Conservation (phyloP, 2,888 invertebrate genomes). For the Ichneumoninae sp. region DNA sequence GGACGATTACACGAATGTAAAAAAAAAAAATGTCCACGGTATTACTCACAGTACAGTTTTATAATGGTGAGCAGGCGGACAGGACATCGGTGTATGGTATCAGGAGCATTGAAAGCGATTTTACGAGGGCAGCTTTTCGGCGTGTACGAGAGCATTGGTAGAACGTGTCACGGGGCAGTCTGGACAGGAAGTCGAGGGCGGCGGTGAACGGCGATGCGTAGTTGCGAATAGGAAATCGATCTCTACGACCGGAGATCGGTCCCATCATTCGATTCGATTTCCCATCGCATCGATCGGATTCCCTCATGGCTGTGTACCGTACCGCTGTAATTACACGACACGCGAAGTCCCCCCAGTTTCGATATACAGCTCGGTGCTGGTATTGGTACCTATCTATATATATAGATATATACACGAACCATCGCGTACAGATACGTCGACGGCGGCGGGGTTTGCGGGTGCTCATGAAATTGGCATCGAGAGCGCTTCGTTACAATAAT, state of each 20-base stretch:
- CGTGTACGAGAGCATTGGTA: constrained; percentile 61
- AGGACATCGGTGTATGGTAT: background rate
- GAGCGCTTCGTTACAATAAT: constrained; percentile 81
- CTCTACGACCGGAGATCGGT: constrained; percentile 74
- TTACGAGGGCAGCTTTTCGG: constrained; percentile 64
- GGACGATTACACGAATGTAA: constrained; percentile 1
- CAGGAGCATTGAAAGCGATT: constrained; percentile 67
- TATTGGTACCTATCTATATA: constrained; percentile 20
- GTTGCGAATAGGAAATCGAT: constrained; percentile 77
- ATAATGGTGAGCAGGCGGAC: constrained; percentile 33
- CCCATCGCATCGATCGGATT: constrained; percentile 66
- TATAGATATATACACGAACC: background rate
- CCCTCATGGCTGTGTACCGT: constrained; percentile 32
- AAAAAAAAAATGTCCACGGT: constrained; percentile 6
- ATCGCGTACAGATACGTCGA: constrained; percentile 25
- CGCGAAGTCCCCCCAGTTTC: constrained; percentile 58
- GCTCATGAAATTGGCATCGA: constrained; percentile 77
- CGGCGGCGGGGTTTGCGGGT: constrained; percentile 47
- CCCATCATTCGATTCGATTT: constrained; percentile 74
- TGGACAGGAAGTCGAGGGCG: constrained; percentile 69
- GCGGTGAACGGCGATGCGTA: constrained; percentile 67
- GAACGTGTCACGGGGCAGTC: constrained; percentile 67
- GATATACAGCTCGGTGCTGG: constrained; percentile 9
- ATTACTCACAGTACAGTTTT: constrained; percentile 14
- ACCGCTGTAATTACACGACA: constrained; percentile 65